Conservation (phyloP, 2,797 vertebrate species). For the Neosalanx taihuensis region DNA sequence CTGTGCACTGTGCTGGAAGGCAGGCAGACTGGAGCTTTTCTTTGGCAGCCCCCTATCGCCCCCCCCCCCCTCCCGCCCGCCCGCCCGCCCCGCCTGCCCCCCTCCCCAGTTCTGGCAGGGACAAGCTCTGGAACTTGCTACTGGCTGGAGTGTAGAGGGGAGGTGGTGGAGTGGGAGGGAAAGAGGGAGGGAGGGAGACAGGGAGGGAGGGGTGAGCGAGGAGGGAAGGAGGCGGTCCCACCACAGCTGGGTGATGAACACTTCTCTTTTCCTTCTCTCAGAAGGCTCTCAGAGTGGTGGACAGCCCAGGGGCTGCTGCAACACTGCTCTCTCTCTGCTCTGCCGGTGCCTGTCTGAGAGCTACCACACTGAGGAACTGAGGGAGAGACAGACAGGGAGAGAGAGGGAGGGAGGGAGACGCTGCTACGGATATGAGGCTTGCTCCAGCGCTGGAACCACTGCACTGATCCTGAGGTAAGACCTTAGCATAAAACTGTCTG, state of each 20-base stretch:
- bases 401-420: conserved; percentile 39
- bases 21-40: conserved; percentile 70
- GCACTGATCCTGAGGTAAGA: conserved; percentile 79
- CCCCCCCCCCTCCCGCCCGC: too few relatives aligned
- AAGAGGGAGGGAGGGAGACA: conserved; percentile 40
- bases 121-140: conserved; percentile 80
- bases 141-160: conserved; percentile 82
- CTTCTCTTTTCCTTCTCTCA: conserved; percentile 91
- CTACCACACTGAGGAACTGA: conserved; percentile 14
- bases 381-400: conserved; percentile 4
- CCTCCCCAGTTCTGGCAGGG: conserved; percentile 58
- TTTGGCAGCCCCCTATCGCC: conserved; percentile 67
- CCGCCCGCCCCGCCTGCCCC: too few relatives aligned
- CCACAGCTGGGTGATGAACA: conserved; percentile 86
- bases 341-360: conserved; percentile 51
- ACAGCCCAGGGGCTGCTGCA: conserved; percentile 76
- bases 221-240: conserved; percentile 72
- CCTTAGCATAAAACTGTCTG: conserved; percentile 26
- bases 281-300: conserved; percentile 78
- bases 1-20: conserved; percentile 62
- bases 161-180: conserved; percentile 73
- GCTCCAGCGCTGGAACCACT: conserved; percentile 52
- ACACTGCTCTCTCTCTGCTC: conserved; percentile 62
- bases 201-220: conserved; percentile 58
- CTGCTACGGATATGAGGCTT: conserved; percentile 73